phyloP scores from a whole-genome alignment of 92 coral and sea anemone species.

The Palythoa grandis region DNA sequence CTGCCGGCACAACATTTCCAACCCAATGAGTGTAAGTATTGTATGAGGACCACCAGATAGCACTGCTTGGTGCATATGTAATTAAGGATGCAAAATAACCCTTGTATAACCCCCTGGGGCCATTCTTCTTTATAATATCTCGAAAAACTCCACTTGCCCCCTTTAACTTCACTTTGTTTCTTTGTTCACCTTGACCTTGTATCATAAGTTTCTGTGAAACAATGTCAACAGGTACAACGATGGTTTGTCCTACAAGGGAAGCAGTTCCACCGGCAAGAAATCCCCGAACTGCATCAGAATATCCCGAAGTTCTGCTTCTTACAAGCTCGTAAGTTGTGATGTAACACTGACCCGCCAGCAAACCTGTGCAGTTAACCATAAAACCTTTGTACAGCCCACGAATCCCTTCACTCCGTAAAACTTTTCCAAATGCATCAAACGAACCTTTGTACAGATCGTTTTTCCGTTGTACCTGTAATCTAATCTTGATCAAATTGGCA shows the following conservation, averaged over 20 bases:
- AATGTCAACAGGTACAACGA: constrained; percentile 93
- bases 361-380: constrained; percentile 81
- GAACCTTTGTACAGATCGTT: constrained; percentile 91
- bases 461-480: constrained; percentile 96
- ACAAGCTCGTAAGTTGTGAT: constrained; percentile 93
- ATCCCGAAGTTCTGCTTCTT: constrained; percentile 72
- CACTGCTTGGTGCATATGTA: constrained; percentile 98
- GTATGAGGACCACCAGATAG: constrained; percentile 96
- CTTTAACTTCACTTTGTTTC: constrained; percentile 63
- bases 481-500: constrained; percentile 89
- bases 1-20: constrained; percentile 84
- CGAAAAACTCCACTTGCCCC: constrained; percentile 69
- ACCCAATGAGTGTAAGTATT: constrained; percentile 82
- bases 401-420: constrained; percentile 81
- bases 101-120: constrained; percentile 80
- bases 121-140: constrained; percentile 66
- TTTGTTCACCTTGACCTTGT: constrained; percentile 83
- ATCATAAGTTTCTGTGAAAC: constrained; percentile 93
- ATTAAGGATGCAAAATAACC: constrained; percentile 89
- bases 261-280: constrained; percentile 94
- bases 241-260: constrained; percentile 90
- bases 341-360: constrained; percentile 93
- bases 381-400: constrained; percentile 97
- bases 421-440: constrained; percentile 87
- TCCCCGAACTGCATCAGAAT: constrained; percentile 83